A percentile compares a stretch with the other conserved stretches of the same genome.
phyloP scores from a whole-genome alignment of 2,888 invertebrate genomes.

The Aleiodes alternator region DNA sequence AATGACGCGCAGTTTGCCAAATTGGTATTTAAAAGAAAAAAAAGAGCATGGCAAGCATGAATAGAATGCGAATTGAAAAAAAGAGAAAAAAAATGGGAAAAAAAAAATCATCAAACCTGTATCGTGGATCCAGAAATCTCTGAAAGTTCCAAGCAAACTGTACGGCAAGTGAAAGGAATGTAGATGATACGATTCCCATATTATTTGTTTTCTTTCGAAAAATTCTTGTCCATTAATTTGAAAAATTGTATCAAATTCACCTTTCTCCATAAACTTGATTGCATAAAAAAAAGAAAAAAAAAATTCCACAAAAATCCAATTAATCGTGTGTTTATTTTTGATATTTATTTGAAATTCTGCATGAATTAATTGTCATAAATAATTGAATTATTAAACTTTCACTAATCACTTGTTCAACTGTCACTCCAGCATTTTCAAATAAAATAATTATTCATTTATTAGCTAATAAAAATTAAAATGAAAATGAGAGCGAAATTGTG shows the following conservation, averaged over 20 bases:
- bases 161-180: constrained; percentile 62
- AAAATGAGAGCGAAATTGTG: background rate
- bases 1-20: no score
- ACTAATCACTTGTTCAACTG: no score
- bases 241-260: constrained; percentile 23
- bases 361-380: no score
- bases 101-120: constrained; percentile 57
- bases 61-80: no score
- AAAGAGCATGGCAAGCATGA: no score
- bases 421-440: no score
- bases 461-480: background rate
- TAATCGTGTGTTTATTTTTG: background rate
- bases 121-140: constrained; percentile 63
- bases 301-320: constrained; percentile 14
- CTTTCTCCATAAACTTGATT: constrained; percentile 26
- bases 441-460: background rate
- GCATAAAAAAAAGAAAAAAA: background rate
- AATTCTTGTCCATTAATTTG: background rate
- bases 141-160: constrained; percentile 66
- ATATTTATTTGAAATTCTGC: no score
- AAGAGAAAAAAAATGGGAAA: no score
- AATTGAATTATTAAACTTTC: background rate
- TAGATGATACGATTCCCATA: constrained; percentile 65
- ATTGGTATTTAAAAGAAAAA: no score
- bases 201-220: constrained; percentile 27